Base-by-base conservation (phyloP, 2,797 vertebrate species). In the Centropyge bicolor region DNA sequence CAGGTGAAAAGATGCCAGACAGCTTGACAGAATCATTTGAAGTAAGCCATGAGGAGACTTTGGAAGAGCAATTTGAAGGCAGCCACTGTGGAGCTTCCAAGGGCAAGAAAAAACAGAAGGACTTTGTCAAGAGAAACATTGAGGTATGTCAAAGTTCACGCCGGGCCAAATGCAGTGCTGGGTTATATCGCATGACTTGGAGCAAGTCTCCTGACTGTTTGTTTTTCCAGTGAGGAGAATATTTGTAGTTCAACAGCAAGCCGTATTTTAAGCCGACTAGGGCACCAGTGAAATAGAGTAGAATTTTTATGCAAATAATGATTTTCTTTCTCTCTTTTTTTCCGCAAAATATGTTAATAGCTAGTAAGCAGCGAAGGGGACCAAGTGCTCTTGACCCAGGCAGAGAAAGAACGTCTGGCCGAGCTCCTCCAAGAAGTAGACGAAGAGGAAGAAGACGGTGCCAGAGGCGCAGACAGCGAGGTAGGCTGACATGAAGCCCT, bases 111-210 rank as follows among this genome's bases (percentile, higher is more conserved):
- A 94, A 73, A 87, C 94, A 95, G 75, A 95, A 93, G 79, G 92
- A 97, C 95, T 98, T 98, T 93, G 93, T 98, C 90, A 97, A 94
- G 90, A 96, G 95, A 92, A 98, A 98, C 90, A 97, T 97, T 74
- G 95, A 98, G 97, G 98, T 98, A 95, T 94, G 96, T 93, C 81
- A 89, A 81, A 91, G 91, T 89, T 93, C 90, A 91, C 2, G n/a
- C 59, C 19, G 48, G 74, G 74, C 80, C 73, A 86, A 84, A 76
- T 46, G 81, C 71, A 84, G 65, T 67, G 62, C 70, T 70, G 61
- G 62, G 68, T 63, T 80, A 46, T 80, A 78, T 88, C 17, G 51
- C 77, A 69, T 84, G 85, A 84, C 88, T 87, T 63, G 40, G 70
- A 56, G 52, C 56, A 61, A 80, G 67, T 76, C 73, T 70, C 59